Percentiles rank a stretch among this genome's conserved stretches.
Evolutionary conservation across 92 coral and sea anemone genomes (phyloP).

Genomic region (Palythoa grandiflora): DNA sequence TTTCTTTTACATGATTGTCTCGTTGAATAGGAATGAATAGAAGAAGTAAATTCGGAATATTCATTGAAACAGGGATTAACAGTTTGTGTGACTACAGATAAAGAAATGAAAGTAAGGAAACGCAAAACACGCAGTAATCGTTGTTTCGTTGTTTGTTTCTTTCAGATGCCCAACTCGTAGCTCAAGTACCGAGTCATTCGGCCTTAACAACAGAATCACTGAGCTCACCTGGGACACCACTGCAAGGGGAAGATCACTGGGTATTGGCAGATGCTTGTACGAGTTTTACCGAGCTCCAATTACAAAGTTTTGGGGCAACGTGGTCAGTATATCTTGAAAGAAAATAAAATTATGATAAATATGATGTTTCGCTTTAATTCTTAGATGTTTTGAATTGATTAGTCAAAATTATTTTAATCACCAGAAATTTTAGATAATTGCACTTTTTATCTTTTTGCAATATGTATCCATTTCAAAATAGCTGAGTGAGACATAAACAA

Average conservation of each 20-base stretch:
- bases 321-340: slow-evolving; percentile 59
- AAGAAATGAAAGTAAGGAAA: no score
- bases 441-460: no score
- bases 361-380: neutral
- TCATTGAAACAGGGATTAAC: no score
- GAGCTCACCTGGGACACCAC: neutral
- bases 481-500: no score
- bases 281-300: slow-evolving; percentile 87
- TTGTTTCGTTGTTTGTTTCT: neutral
- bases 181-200: slow-evolving; percentile 41
- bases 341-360: neutral
- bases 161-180: slow-evolving; percentile 26
- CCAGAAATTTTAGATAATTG: no score
- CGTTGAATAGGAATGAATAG: no score
- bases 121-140: neutral
- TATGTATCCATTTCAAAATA: no score
- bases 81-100: no score
- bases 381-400: no score
- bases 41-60: no score
- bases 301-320: slow-evolving; percentile 88
- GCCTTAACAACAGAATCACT: slow-evolving; percentile 29
- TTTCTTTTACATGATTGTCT: no score
- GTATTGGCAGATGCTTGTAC: slow-evolving; percentile 57
- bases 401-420: no score
- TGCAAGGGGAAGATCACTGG: slow-evolving; percentile 21